Percentiles rank a stretch among this genome's conserved stretches.
phyloP scores from a whole-genome alignment of 1,140 invertebrate genomes.

The Drosophila pseudoananassae region DNA sequence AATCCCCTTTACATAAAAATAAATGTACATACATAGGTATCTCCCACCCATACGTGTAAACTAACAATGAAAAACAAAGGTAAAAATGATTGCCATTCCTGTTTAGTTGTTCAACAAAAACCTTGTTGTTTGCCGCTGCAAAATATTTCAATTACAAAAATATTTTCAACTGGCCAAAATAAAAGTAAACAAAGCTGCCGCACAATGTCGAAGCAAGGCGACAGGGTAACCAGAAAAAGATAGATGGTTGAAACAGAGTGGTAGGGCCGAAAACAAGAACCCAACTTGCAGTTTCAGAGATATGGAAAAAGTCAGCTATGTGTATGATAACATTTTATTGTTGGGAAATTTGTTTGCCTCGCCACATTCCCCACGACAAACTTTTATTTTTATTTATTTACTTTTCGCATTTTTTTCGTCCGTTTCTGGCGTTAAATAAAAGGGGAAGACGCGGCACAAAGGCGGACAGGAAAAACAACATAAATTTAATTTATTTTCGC shows the following conservation, averaged over 20 bases:
- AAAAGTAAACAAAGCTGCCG: slow-evolving; percentile 13
- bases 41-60: not conserved
- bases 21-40: no score
- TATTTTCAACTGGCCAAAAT: slow-evolving; percentile 47
- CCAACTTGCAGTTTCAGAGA: slow-evolving; percentile 28
- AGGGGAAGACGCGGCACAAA: slow-evolving; percentile 36
- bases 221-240: slow-evolving; percentile 13
- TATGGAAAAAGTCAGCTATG: slow-evolving; percentile 56
- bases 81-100: slow-evolving; percentile 36
- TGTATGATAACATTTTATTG: slow-evolving; percentile 76
- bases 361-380: slow-evolving; percentile 43
- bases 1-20: no score
- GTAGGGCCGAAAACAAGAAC: slow-evolving; percentile 13
- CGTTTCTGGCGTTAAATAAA: slow-evolving; percentile 52
- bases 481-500: slow-evolving; percentile 80
- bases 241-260: not conserved
- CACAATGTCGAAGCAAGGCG: slow-evolving; percentile 15
- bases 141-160: slow-evolving; percentile 74
- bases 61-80: slow-evolving; percentile 30
- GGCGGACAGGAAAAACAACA: slow-evolving; percentile 64
- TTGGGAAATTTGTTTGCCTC: slow-evolving; percentile 62
- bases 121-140: slow-evolving; percentile 41
- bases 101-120: slow-evolving; percentile 46
- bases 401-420: slow-evolving; percentile 28
- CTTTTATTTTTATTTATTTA: slow-evolving; percentile 56